Conservation (phyloP, 35 echinoderm and acorn worm species). For the Apostichopus japonicus region DNA sequence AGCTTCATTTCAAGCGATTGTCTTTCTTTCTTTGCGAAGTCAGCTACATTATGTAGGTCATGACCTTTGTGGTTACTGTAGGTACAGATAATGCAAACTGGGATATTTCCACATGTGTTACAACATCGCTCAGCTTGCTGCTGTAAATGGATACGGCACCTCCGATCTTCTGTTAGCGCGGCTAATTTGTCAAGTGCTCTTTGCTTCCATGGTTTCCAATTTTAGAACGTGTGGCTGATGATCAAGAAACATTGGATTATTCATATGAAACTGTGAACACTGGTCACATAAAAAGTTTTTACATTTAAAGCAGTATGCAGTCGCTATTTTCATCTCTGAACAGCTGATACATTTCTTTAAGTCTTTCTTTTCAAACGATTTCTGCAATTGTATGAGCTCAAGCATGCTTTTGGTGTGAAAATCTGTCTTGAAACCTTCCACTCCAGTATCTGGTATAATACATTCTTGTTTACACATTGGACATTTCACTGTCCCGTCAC, state of each 20-base stretch:
- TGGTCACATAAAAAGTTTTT: constrained; percentile 11
- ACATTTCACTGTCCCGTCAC: background rate
- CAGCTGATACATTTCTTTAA: background rate
- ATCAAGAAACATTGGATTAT: background rate
- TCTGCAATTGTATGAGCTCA: constrained; percentile 34
- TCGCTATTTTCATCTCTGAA: background rate
- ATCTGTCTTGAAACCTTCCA: constrained; percentile 23
- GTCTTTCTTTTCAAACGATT: background rate
- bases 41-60: background rate
- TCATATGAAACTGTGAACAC: background rate
- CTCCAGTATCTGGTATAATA: background rate
- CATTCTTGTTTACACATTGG: constrained; percentile 25
- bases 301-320: constrained; percentile 37
- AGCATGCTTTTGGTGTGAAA: constrained; percentile 18
- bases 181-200: constrained; percentile 5
- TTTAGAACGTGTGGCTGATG: constrained; percentile 3
- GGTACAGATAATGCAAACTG: background rate
- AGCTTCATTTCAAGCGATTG: background rate
- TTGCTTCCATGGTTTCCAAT: background rate
- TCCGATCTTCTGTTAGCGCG: background rate
- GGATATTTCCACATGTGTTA: background rate
- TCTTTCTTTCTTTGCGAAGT: background rate
- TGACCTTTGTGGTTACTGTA: constrained; percentile 26
- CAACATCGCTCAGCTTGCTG: background rate
- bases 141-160: background rate